Percentiles rank a stretch among this genome's conserved stretches.
phyloP scores from a whole-genome alignment of 1,140 invertebrate genomes.

The Ditylenchus dipsaci region DNA sequence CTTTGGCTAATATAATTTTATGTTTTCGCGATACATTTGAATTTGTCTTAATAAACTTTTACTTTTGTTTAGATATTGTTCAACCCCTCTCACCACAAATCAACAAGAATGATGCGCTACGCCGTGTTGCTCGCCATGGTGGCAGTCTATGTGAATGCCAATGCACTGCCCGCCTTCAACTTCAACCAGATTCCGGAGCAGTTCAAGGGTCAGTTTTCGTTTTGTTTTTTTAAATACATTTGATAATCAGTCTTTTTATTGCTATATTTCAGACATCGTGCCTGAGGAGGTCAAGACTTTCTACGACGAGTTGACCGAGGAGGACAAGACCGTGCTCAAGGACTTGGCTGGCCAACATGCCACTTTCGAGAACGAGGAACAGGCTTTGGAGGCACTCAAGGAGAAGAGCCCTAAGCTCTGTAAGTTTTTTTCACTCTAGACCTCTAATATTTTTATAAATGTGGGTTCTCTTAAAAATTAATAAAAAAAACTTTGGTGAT shows the following conservation, averaged over 20 bases:
- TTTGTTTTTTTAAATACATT: not conserved
- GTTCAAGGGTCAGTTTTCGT: not conserved
- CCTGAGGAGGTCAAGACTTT: conserved; percentile 42
- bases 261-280: conserved; percentile 31
- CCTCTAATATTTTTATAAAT: no score
- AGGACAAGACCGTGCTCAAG: conserved; percentile 43
- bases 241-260: not conserved
- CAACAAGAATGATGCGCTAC: no score
- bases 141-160: not conserved
- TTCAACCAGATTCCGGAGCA: conserved; percentile 1
- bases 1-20: no score
- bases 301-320: conserved; percentile 44
- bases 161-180: not conserved
- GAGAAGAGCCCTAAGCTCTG: conserved; percentile 45
- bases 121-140: not conserved
- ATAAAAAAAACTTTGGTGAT: no score
- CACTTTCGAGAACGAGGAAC: conserved; percentile 31
- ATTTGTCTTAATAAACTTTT: no score
- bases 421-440: no score
- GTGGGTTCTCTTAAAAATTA: no score
- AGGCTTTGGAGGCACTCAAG: conserved; percentile 42
- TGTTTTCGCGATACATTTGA: no score
- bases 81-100: no score
- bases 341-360: conserved; percentile 41
- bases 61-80: no score